Evolutionary conservation across 1,140 invertebrate genomes (phyloP), one percentile per base, ranked within the genome.

Genomic region (Eriosoma lanigerum): DNA sequence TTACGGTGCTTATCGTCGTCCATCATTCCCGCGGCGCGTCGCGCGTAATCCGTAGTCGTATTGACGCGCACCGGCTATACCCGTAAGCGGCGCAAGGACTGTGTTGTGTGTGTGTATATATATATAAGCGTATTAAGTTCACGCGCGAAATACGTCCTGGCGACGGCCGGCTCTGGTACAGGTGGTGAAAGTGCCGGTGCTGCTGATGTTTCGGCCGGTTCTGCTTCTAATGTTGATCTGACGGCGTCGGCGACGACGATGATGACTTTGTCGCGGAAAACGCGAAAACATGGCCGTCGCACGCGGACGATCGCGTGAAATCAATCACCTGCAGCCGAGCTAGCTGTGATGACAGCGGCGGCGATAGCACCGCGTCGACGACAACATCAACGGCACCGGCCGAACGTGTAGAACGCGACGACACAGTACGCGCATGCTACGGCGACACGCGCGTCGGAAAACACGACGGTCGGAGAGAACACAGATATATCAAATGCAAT

Each of bases 361-460:
- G 64, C 64, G 32, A 17, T 46, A 8, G 17, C 29, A 78, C 73
- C 32, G 24, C 54, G 73, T 58, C 73, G 19, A 44, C 73, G 50
- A 38, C 72, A 38, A 29, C 73, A 44, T 8, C 73, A 50, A 38
- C 54, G 32, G 58, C 54, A 38, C 52, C 26, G 38, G 73, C 3
- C 32, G 66, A 29, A 32, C 8, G 46, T 13, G 44, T 70, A 44
- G 38, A 24, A 12, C 26, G 26, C 26, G 68, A 72, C 15, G 19
- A 9, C 48, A 6, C 68, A 10, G 68, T 52, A 21, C 68, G 68
- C 68, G 68, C 68, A 72, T 72, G 10, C 68, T 72, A 72, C 48
- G 48, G 26, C 6, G n/a, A 50, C 44, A 50, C 46, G 48, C 3
- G 17, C 9, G 68, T 24, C 15, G 24, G 2, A 24, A 17, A 13